Percentiles rank a stretch among this genome's conserved stretches.
phyloP scores from a whole-genome alignment of 2,113 vertebrate genomes.

The Dolichallabes microphthalmus region DNA sequence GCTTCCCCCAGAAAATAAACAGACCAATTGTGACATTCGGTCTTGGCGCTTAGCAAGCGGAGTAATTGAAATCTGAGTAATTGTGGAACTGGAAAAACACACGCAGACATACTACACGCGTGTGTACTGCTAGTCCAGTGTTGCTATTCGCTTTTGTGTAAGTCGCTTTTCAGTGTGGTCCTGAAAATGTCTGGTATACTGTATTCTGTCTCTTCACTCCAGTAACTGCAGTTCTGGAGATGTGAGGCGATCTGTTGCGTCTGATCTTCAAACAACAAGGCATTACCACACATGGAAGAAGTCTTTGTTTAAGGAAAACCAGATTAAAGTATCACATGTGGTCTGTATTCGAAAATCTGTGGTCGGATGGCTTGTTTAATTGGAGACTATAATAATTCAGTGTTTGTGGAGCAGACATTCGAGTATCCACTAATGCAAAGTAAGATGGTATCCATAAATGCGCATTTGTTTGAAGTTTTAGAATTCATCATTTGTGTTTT shows the following conservation, averaged over 20 bases:
- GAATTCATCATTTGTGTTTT: not conserved
- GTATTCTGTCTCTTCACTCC: not conserved
- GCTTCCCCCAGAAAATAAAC: slow-evolving; percentile 11
- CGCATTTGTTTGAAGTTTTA: not conserved
- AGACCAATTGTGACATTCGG: slow-evolving; percentile 15
- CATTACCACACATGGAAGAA: not conserved
- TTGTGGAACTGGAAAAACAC: not conserved
- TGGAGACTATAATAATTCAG: not conserved
- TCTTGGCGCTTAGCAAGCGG: slow-evolving; percentile 11
- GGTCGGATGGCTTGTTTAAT: not conserved
- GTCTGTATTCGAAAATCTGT: not conserved
- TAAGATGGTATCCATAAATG: not conserved
- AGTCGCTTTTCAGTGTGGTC: not conserved
- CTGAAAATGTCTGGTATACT: not conserved
- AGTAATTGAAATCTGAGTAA: slow-evolving; percentile 38
- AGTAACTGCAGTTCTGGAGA: not conserved
- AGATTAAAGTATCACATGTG: not conserved
- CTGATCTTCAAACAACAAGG: not conserved
- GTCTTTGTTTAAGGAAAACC: not conserved
- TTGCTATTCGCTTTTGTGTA: not conserved
- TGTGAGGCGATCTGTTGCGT: not conserved
- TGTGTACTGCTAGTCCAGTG: not conserved
- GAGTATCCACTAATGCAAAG: not conserved
- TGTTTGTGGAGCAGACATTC: not conserved
- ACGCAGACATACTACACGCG: slow-evolving; percentile 3